Conservation (phyloP, 2,113 vertebrate species). For the Zapus hudsonius region DNA sequence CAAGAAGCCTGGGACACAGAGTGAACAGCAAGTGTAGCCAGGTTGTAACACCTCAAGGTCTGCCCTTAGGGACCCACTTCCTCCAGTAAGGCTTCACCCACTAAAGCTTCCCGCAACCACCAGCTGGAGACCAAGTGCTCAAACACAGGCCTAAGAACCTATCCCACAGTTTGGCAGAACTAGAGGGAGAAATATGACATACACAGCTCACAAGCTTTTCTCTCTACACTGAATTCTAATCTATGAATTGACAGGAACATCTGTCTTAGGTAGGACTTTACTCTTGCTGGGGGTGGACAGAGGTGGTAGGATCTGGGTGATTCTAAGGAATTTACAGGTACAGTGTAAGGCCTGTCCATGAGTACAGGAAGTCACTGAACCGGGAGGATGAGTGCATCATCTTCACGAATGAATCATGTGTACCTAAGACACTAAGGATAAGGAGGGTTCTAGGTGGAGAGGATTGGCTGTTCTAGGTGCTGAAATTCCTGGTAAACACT, state of each 20-base stretch:
- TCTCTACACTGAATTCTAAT: neutral
- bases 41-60: too few species aligned
- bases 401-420: slow-evolving; percentile 45
- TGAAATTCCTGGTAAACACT: neutral
- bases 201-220: neutral
- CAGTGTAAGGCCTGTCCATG: neutral
- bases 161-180: neutral
- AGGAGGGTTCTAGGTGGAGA: neutral
- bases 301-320: neutral
- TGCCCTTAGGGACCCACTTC: too few species aligned
- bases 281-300: neutral
- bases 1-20: too few species aligned
- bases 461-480: neutral
- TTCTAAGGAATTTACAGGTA: neutral
- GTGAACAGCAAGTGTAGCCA: too few species aligned
- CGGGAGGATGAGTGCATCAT: neutral
- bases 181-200: neutral
- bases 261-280: neutral
- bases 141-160: neutral
- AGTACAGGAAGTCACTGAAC: slow-evolving; percentile 42
- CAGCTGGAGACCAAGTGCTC: too few species aligned
- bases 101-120: too few species aligned
- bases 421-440: neutral
- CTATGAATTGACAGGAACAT: neutral
- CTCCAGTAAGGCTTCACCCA: too few species aligned